Base-by-base conservation (phyloP, 2,113 vertebrate species). In the Alaudala cheleensis region DNA sequence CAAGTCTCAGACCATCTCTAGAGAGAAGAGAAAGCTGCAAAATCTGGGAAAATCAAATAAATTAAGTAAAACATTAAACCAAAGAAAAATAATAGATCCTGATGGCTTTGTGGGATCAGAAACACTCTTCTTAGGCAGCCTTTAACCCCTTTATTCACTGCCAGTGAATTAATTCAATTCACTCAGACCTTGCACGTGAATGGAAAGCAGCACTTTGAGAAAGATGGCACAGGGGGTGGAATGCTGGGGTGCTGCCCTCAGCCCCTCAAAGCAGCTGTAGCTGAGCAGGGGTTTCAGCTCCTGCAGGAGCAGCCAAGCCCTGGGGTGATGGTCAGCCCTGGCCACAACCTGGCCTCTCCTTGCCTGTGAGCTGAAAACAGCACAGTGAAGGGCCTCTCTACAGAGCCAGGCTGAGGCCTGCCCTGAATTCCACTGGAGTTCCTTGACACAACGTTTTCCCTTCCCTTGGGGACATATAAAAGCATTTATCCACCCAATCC, bases 141-240 rank as follows among this genome's bases (percentile, higher is more conserved):
- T 76, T 92, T 79, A 79, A 76, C 61, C 14, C 12, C 76, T 74
- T 64, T 45, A 54, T 92, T 93, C 33, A 39, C 54, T 83, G 24
- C 34, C 42, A 73, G 40, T 44, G 31, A 24, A 19, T 44, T 23
- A 28, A 58, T 58, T 58, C 10, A 10, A 29, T 79, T 65, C 13
- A 20, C 24, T 45, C 45, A 50, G 61, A 62, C 12, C 23, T 64
- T 4, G 7, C 33, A 54, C 3, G 12, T 4, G 5, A 85, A 9
- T 0, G 0, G 1, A 56, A 78, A 50, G 42, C 17, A 22, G 37
- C 29, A 31, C 50, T 70, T 72, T 40, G 60, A 73, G 69, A 53
- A 70, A 33, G 4, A 14, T 0, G 0, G 34, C 12, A 14, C 1
- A 3, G 20, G 29, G 22, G 24, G 2, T 88, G 66, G 53, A 16